phyloP scores from a whole-genome alignment of 1,140 invertebrate species.

The Drosophila ercepeae region DNA sequence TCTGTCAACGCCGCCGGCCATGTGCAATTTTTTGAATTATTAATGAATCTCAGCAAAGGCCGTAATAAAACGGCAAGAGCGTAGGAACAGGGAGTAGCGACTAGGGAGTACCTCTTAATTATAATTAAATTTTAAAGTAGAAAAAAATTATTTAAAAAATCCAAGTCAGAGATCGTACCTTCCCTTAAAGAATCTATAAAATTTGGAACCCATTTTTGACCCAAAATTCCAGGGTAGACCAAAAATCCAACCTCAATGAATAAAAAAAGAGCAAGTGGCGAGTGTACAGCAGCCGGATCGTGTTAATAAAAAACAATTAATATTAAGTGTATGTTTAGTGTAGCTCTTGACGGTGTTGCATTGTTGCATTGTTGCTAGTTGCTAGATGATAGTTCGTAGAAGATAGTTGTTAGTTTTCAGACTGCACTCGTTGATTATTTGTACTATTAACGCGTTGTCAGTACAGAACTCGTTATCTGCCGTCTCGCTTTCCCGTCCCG shows the following conservation, averaged over 20 bases:
- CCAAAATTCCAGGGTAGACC: slow-evolving; percentile 13
- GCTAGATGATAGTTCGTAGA: slow-evolving; percentile 8
- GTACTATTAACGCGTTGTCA: slow-evolving; percentile 75
- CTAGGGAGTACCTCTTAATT: slow-evolving; percentile 4
- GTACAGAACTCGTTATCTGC: slow-evolving; percentile 70
- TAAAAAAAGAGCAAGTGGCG: slow-evolving; percentile 27
- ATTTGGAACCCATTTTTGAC: not conserved
- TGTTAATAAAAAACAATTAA: slow-evolving; percentile 82
- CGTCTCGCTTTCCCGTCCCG: slow-evolving; percentile 49
- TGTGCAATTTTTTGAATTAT: slow-evolving; percentile 80
- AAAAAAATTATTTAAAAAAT: no score
- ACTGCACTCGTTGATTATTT: slow-evolving; percentile 74
- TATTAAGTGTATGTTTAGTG: slow-evolving; percentile 82
- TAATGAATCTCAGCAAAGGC: slow-evolving; percentile 71
- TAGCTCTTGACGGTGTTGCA: slow-evolving; percentile 62
- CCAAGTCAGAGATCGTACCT: no score
- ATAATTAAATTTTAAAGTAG: no score
- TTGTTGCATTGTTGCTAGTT: slow-evolving; percentile 21
- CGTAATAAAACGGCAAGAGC: slow-evolving; percentile 33
- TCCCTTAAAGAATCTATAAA: no score
- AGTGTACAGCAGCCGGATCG: slow-evolving; percentile 44
- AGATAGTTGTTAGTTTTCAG: not conserved
- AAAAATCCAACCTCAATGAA: not conserved
- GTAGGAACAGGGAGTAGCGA: slow-evolving; percentile 9
- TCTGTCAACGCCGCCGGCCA: slow-evolving; percentile 67